Base-by-base conservation (phyloP, 2,888 invertebrate genomes). In the Fragum fragum region DNA sequence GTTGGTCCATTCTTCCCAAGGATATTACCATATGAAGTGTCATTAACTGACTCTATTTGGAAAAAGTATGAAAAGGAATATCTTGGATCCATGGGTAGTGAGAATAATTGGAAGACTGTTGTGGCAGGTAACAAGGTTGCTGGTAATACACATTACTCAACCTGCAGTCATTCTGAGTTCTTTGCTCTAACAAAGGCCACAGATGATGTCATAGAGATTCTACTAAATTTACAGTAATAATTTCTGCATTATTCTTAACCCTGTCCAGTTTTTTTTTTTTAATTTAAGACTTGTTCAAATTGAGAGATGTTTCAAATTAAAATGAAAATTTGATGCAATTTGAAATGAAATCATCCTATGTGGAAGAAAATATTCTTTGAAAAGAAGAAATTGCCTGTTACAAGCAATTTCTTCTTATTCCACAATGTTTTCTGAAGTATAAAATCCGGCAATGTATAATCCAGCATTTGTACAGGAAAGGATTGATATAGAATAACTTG, bases 1-100 rank as follows among this genome's bases (percentile, higher is more conserved):
- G 16, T 36, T 36, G 70, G 84, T 14, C 88, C 88, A 9, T 80
- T 84, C 28, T 90, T 88, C 73, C 79, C 88, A 36, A 79, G 84
- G 53, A 81, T 90, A 23, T 61, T 90, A 21, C 88, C 84, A 5
- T 89, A 85, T 73, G 77, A 85, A 63, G 75, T 90, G 3, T 75
- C 80, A 9, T 42, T 85, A n/a, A 52, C 76, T 7, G 92, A 92
- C 73, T 68, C 21, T n/a, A 39, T 85, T 11, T 88, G 88, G 88
- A 32, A 26, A 36, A 74, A 81, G 18, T 78, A 76, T 55, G 73
- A 80, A n/a, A 52, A 39, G 36, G 71, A 71, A 39, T 53, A 42
- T 26, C 52, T 68, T 21, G 32, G 47, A 16, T 63, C 63, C 0
- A 47, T 21, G 32, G 16, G n/a, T 6, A 9, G 21, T 18, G 61